phyloP scores from a whole-genome alignment of 2,888 invertebrate species.

The Sesamia inferens region DNA sequence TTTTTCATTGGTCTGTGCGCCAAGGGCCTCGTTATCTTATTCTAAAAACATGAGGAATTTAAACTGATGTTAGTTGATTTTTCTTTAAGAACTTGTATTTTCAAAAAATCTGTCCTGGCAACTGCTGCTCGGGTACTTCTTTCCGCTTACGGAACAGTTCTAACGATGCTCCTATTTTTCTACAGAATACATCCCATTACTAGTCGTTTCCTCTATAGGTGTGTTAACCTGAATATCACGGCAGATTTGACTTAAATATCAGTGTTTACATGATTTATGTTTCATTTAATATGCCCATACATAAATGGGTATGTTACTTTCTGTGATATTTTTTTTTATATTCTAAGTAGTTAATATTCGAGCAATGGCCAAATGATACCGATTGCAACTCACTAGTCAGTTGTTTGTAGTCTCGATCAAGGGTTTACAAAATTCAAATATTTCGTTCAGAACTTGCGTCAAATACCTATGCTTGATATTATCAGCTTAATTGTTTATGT shows the following conservation, averaged over 20 bases:
- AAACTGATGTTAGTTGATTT: neutral
- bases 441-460: neutral
- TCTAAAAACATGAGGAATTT: neutral
- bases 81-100: neutral
- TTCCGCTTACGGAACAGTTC: conserved; percentile 43
- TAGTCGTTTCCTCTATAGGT: neutral
- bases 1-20: too few species aligned
- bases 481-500: neutral
- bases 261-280: neutral
- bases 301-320: too few species aligned
- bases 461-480: neutral
- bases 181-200: neutral
- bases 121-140: neutral
- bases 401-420: too few species aligned
- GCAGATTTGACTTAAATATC: conserved; percentile 2
- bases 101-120: neutral
- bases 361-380: too few species aligned
- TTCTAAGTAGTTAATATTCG: too few species aligned
- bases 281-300: too few species aligned
- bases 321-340: too few species aligned
- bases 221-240: neutral
- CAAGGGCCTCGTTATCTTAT: too few species aligned
- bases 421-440: neutral
- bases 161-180: conserved; percentile 34
- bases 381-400: too few species aligned